Conservation (phyloP, 2,797 vertebrate genomes). For the Chelmon rostratus region DNA sequence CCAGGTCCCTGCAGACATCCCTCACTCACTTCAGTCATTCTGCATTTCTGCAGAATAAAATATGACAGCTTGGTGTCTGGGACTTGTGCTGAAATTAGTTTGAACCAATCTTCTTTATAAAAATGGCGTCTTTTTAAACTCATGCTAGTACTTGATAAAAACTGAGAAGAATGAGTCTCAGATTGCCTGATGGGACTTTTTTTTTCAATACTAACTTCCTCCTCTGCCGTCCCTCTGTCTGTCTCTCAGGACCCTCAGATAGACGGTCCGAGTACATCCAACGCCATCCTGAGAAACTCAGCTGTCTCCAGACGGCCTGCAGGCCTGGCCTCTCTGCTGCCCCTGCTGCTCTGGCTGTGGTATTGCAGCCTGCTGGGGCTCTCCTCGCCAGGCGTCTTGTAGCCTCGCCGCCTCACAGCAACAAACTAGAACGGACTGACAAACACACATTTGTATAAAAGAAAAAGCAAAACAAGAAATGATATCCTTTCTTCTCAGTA, state of each 20-base stretch:
- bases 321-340: slow-evolving; percentile 69
- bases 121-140: no score
- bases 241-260: slow-evolving; percentile 81
- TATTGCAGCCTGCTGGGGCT: slow-evolving; percentile 67
- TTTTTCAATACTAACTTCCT: no score
- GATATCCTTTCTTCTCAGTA: slow-evolving; percentile 78
- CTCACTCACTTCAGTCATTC: no score
- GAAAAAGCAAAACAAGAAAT: slow-evolving; percentile 68
- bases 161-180: no score
- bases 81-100: no score
- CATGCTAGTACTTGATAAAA: no score
- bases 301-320: slow-evolving; percentile 55
- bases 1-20: no score
- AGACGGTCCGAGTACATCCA: slow-evolving; percentile 80
- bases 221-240: not conserved
- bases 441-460: slow-evolving; percentile 84
- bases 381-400: slow-evolving; percentile 69
- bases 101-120: no score
- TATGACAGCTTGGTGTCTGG: no score
- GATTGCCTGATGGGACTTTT: no score
- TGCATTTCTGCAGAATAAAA: no score
- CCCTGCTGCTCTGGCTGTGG: slow-evolving; percentile 77
- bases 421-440: slow-evolving; percentile 71
- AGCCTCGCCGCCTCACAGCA: slow-evolving; percentile 81
- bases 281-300: slow-evolving; percentile 77